Evolutionary conservation across 92 coral and sea anemone genomes (phyloP).

Genomic region (Chrysogorgia sp.): DNA sequence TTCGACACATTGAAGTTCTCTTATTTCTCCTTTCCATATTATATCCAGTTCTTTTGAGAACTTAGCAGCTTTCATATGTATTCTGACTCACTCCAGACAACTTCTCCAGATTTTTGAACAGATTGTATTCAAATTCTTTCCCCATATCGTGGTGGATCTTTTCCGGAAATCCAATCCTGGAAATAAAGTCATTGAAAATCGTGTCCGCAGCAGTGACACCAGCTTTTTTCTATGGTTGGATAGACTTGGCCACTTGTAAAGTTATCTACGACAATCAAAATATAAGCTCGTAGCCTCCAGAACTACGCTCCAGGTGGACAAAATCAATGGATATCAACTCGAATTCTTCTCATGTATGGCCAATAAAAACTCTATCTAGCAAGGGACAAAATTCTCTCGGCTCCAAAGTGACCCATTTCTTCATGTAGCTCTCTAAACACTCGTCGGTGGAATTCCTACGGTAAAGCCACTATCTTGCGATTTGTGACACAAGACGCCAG

Average conservation of each 20-base stretch:
- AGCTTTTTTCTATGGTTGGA: neutral
- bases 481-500: slow-evolving; percentile 2
- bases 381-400: slow-evolving; percentile 1
- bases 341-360: slow-evolving; percentile 18
- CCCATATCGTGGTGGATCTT: slow-evolving; percentile 29
- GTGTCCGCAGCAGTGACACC: slow-evolving; percentile 7
- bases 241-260: slow-evolving; percentile 13
- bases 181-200: slow-evolving; percentile 21
- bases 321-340: too few relatives aligned
- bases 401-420: slow-evolving; percentile 25
- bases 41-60: too few relatives aligned
- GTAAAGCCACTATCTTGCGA: neutral
- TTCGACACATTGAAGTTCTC: too few relatives aligned
- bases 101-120: slow-evolving; percentile 4
- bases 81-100: slow-evolving; percentile 8
- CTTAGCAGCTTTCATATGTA: too few relatives aligned
- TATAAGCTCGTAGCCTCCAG: slow-evolving; percentile 18
- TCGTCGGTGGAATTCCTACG: neutral
- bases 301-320: too few relatives aligned
- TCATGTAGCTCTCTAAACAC: slow-evolving; percentile 16
- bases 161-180: slow-evolving; percentile 26
- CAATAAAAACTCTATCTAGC: slow-evolving; percentile 13
- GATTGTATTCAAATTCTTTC: slow-evolving; percentile 4
- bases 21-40: too few relatives aligned
- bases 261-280: slow-evolving; percentile 1